Evolutionary conservation across 30 jellyfish, hydroid and myxozoan genomes (phyloP).

Genomic region (Hydractinia echinata): DNA sequence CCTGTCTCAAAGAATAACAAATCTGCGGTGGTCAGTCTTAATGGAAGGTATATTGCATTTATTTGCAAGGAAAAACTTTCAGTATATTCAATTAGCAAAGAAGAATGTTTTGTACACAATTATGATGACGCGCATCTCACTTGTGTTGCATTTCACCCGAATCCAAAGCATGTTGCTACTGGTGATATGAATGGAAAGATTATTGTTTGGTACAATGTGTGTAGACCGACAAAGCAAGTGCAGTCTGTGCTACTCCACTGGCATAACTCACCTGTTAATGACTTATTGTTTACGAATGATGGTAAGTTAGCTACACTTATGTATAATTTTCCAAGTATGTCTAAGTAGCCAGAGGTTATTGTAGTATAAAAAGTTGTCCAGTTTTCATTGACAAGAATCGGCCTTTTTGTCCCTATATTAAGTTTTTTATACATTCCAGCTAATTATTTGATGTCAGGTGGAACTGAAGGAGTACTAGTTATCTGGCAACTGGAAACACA

Average conservation of each 20-base stretch:
- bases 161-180: conserved; percentile 56
- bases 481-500: conserved; percentile 79
- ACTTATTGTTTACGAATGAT: conserved; percentile 56
- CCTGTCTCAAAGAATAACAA: background rate
- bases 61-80: conserved; percentile 15
- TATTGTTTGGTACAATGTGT: conserved; percentile 52
- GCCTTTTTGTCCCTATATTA: too few relatives aligned
- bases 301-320: conserved; percentile 36
- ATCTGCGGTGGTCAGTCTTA: conserved; percentile 6
- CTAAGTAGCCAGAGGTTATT: too few relatives aligned
- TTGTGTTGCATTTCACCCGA: conserved; percentile 79
- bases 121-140: conserved; percentile 34
- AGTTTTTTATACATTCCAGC: conserved; percentile 28
- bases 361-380: too few relatives aligned
- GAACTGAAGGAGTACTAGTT: conserved; percentile 74
- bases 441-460: conserved; percentile 67
- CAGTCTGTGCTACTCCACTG: conserved; percentile 72
- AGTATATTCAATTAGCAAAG: background rate
- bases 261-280: conserved; percentile 74
- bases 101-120: conserved; percentile 16
- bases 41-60: conserved; percentile 20
- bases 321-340: too few relatives aligned
- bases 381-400: too few relatives aligned
- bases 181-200: conserved; percentile 65
- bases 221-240: background rate